Percentiles rank a stretch among this genome's conserved stretches.
phyloP scores from a whole-genome alignment of 2,113 vertebrate species.

The Eupsittula cactorum region DNA sequence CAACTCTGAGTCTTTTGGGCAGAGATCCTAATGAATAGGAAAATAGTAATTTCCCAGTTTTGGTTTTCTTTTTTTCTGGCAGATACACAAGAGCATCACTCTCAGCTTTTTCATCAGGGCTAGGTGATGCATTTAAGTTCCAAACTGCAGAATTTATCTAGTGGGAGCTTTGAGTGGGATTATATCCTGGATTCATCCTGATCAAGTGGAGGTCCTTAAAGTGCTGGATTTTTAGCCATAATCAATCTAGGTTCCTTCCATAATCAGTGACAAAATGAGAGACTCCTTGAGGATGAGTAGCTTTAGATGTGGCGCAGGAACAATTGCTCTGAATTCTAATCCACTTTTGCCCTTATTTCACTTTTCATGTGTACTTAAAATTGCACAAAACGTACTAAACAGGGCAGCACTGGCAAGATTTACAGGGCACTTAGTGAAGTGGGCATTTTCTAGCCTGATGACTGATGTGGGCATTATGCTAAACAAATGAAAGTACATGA shows the following conservation, averaged over 20 bases:
- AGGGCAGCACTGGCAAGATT: neutral
- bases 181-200: neutral
- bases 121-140: neutral
- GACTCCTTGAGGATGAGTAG: neutral
- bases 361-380: neutral
- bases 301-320: neutral
- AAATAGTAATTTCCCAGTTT: neutral
- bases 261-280: neutral
- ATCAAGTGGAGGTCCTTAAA: neutral
- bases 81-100: neutral
- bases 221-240: neutral
- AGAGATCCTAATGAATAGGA: neutral
- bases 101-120: neutral
- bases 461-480: neutral
- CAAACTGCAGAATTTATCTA: neutral
- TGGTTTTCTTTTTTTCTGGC: neutral
- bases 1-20: neutral
- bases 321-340: neutral
- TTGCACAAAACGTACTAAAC: neutral
- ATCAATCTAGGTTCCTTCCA: neutral
- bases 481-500: neutral
- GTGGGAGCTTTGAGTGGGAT: neutral
- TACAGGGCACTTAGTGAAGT: neutral
- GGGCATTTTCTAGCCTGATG: neutral
- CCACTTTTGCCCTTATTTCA: neutral